A percentile compares a stretch with the other conserved stretches of the same genome.
phyloP scores from a whole-genome alignment of 53 echinoderm and acorn worm species.

The Stichopus horrens region DNA sequence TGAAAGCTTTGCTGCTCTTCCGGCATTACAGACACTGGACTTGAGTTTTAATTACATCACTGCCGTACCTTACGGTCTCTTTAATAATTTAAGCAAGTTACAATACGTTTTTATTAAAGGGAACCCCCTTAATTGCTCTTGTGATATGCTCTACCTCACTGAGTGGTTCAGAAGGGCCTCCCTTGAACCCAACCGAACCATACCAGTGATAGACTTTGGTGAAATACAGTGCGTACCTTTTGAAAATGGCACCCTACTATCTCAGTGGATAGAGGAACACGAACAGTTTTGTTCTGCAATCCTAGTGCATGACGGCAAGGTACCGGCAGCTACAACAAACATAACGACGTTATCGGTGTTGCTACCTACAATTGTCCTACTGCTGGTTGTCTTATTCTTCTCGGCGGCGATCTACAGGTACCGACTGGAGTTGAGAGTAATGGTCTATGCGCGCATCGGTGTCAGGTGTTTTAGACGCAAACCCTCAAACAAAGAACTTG shows the following conservation, averaged over 20 bases:
- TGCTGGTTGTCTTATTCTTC: neutral
- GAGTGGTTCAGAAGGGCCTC: conserved; percentile 18
- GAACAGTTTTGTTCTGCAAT: neutral
- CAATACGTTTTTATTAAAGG: neutral
- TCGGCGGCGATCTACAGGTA: neutral
- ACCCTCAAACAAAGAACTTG: neutral
- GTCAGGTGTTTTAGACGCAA: conserved; percentile 36
- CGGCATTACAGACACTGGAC: neutral
- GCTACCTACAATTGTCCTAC: neutral
- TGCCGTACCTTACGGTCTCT: neutral
- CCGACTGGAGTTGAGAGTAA: conserved; percentile 49
- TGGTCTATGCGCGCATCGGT: conserved; percentile 52
- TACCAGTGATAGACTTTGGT: neutral
- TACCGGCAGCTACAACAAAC: neutral
- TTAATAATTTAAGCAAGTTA: conserved; percentile 8
- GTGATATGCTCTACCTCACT: conserved; percentile 27
- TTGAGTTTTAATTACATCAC: neutral
- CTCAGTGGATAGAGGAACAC: conserved; percentile 15
- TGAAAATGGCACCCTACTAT: neutral
- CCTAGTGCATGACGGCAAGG: neutral
- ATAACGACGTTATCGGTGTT: neutral
- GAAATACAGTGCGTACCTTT: conserved; percentile 19
- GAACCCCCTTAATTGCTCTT: conserved; percentile 24
- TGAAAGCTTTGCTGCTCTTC: neutral
- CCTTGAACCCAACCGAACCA: conserved; percentile 1